Evolutionary conservation across 2,888 invertebrate genomes (phyloP).

Genomic region (Melieria crassipennis): DNA sequence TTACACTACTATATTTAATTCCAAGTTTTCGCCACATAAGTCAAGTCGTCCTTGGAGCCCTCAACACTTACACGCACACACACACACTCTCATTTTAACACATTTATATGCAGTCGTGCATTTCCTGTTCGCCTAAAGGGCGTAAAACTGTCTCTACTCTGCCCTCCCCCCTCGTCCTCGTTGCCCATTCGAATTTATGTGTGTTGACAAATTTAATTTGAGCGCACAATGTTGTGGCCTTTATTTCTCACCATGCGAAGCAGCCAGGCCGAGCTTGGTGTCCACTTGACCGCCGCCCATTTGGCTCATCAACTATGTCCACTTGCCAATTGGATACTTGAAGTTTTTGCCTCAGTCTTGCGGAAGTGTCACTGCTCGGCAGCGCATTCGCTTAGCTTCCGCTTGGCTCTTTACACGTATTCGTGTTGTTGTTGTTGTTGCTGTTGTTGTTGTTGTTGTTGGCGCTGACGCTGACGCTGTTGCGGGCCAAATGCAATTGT

Average conservation of each 20-base stretch:
- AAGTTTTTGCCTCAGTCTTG: not conserved
- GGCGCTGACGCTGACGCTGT: not conserved
- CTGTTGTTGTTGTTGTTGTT: not conserved
- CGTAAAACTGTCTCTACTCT: too few species aligned
- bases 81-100: too few species aligned
- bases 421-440: not conserved
- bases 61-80: too few species aligned
- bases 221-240: conserved; percentile 2
- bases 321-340: not conserved
- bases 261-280: not conserved
- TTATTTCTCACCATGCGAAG: not conserved
- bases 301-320: not conserved
- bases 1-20: too few species aligned
- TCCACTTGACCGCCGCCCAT: not conserved
- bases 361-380: not conserved
- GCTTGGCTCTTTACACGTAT: not conserved
- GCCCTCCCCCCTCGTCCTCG: not conserved
- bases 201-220: conserved; percentile 1
- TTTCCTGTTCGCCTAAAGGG: too few species aligned
- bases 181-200: not conserved
- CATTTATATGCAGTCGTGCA: too few species aligned
- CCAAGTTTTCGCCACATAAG: too few species aligned
- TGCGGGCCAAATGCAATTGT: too few species aligned
- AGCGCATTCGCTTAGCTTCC: not conserved
- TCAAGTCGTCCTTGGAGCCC: too few species aligned